phyloP scores from a whole-genome alignment of 2,113 vertebrate species.

The Alligator sinensis region DNA sequence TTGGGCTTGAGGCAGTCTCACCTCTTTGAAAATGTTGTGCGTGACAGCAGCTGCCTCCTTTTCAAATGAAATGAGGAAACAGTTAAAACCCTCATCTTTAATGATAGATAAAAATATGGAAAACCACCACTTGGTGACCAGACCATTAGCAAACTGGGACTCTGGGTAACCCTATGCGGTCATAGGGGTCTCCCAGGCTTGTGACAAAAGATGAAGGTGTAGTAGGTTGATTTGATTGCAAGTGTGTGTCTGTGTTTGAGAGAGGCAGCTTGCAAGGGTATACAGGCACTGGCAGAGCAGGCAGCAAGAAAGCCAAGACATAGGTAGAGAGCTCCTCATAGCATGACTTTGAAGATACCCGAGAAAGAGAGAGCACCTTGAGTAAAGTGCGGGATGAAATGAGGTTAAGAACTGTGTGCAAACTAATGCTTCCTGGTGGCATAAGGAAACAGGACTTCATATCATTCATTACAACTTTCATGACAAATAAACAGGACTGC shows the following conservation, averaged over 20 bases:
- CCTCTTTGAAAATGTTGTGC: background rate
- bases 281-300: background rate
- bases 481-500: too few species aligned
- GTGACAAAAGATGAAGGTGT: background rate
- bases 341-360: background rate
- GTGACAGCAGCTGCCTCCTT: background rate
- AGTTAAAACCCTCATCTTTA: background rate
- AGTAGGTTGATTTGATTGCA: background rate
- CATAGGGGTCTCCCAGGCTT: background rate
- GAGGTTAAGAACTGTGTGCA: background rate
- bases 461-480: too few species aligned
- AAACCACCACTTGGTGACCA: background rate
- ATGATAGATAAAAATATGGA: background rate
- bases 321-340: background rate
- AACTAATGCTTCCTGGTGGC: background rate
- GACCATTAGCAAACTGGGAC: background rate
- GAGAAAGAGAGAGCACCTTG: background rate
- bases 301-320: background rate
- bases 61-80: background rate
- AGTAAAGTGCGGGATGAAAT: background rate
- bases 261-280: background rate
- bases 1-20: background rate
- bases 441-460: background rate
- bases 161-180: background rate
- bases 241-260: accelerated